Percentiles rank a stretch among this genome's conserved stretches.
Evolutionary conservation across 1,140 invertebrate species (phyloP).

Genomic region (Telenomus remus): DNA sequence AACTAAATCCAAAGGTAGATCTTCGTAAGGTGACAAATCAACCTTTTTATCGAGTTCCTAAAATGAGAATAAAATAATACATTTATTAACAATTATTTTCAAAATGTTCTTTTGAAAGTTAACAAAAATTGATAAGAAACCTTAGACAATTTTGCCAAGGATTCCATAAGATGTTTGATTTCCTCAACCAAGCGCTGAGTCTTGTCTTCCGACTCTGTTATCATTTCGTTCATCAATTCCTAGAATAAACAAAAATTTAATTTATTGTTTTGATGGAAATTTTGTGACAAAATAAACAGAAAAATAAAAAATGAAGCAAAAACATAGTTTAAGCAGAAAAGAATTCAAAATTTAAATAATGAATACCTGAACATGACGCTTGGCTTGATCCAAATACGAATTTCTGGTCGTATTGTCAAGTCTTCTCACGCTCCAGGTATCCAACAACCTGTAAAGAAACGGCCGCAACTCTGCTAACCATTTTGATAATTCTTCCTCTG

Average conservation of each 20-base stretch:
- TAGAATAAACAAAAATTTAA: constrained; percentile 27
- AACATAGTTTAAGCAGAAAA: too few species aligned
- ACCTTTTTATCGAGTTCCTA: constrained; percentile 61
- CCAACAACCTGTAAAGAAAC: constrained; percentile 33
- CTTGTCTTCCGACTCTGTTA: constrained; percentile 60
- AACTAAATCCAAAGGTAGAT: constrained; percentile 61
- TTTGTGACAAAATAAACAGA: too few species aligned
- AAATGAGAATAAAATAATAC: constrained; percentile 21
- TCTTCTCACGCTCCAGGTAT: constrained; percentile 40
- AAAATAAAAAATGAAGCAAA: too few species aligned
- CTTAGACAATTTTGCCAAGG: constrained; percentile 51
- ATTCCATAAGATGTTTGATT: constrained; percentile 57
- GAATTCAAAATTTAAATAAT: constrained; percentile 1
- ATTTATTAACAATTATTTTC: too few species aligned
- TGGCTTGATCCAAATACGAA: constrained; percentile 49
- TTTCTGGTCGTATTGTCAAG: constrained; percentile 30
- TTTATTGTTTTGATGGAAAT: constrained; percentile 1
- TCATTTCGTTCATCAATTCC: constrained; percentile 65
- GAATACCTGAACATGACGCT: constrained; percentile 46
- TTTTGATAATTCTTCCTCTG: constrained; percentile 29
- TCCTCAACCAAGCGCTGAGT: constrained; percentile 54
- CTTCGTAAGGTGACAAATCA: constrained; percentile 47
- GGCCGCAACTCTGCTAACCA: constrained; percentile 35
- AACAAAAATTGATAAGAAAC: constrained; percentile 32
- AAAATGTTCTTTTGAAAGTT: too few species aligned